Base-by-base conservation (phyloP, 2,113 vertebrate species). In the Lophura nycthemera region DNA sequence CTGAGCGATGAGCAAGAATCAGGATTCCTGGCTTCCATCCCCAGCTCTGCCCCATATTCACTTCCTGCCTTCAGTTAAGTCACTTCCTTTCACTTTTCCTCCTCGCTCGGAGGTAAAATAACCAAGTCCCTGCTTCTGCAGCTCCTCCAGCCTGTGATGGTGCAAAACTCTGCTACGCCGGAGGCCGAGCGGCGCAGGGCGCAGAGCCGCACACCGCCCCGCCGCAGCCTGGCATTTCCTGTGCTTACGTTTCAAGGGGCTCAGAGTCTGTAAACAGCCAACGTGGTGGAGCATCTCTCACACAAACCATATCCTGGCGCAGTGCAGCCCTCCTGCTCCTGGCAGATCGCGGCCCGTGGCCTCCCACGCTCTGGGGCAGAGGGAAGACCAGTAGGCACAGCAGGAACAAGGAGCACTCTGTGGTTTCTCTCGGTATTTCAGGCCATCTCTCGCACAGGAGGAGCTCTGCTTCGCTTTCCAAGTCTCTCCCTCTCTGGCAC, bases 401-500 rank as follows among this genome's bases (percentile, higher is more conserved):
- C 82, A 92, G 80, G 83, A 95, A 96, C 93, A 97, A 97, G 94
- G 94, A 96, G 90, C 90, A 61, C 80, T 95, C 93, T 95, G 96
- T 96, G 94, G 95, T 92, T 95, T 90, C 66, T 70, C 91, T 90
- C 6, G 17, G 90, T 86, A 94, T 96, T 96, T 96, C 91, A 67
- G 91, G 89, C 88, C 93, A 88, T 83, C 93, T 95, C 85, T 91
- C 91, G 61, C 85, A 86, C 93, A 94, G 94, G 83, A 95, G 93
- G 95, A 97, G 94, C 80, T 91, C 91, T 61, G 86, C 93, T 75
- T 67, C 1, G 13, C 90, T 79, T 91, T 94, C 93, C 95, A 95
- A 96, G 95, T 91, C 93, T 96, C 88, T 24, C 91, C 95, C 94
- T 91, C 90, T 75, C 93, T 96, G 96, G 95, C 93, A 88, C 1